Evolutionary conservation across 1,140 invertebrate species (phyloP).

Genomic region (Eupristina koningsbergeri): DNA sequence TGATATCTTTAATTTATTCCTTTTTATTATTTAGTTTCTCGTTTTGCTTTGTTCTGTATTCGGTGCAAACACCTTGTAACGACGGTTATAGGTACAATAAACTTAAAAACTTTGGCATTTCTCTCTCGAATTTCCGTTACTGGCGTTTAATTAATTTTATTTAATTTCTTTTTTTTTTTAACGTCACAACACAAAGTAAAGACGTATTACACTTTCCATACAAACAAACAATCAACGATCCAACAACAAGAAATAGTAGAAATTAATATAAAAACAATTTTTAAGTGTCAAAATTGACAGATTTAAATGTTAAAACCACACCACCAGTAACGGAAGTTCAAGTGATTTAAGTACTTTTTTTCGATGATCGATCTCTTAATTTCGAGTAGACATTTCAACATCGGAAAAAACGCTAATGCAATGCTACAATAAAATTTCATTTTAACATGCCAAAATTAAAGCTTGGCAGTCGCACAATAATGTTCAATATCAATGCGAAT

Average conservation of each 20-base stretch:
- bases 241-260: neutral
- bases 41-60: conserved; percentile 1
- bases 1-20: neutral
- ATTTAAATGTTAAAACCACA: neutral
- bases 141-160: neutral
- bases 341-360: conserved; percentile 36
- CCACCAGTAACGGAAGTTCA: conserved; percentile 25
- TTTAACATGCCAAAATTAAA: neutral
- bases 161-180: neutral
- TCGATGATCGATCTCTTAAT: conserved; percentile 34
- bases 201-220: neutral
- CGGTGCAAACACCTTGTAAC: conserved; percentile 47
- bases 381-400: conserved; percentile 31
- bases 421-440: conserved; percentile 8
- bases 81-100: conserved; percentile 61
- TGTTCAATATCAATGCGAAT: conserved; percentile 22
- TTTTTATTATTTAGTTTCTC: neutral
- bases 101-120: conserved; percentile 74
- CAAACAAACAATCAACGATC: conserved; percentile 38
- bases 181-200: neutral
- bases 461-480: conserved; percentile 1
- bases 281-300: neutral
- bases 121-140: conserved; percentile 51
- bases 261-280: conserved; percentile 7
- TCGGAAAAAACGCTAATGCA: conserved; percentile 29